phyloP scores from a whole-genome alignment of 2,113 vertebrate genomes.

The Gymnogyps californianus region DNA sequence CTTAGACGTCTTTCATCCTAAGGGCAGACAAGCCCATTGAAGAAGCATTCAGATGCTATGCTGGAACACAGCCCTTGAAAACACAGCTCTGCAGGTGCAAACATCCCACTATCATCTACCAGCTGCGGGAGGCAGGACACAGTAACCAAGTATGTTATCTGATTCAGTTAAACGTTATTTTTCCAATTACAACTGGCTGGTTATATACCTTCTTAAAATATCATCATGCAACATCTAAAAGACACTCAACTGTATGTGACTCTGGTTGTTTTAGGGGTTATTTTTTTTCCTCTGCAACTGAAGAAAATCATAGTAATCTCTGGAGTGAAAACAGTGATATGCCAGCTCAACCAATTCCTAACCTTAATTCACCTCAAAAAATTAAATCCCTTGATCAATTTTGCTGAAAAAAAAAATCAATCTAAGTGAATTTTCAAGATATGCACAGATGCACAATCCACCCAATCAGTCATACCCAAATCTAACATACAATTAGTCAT shows the following conservation, averaged over 20 bases:
- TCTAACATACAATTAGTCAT: neutral
- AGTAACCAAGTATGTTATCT: neutral
- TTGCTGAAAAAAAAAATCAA: neutral
- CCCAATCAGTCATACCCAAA: neutral
- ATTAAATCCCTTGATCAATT: neutral
- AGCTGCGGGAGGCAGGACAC: neutral
- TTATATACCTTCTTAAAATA: neutral
- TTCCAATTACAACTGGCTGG: neutral
- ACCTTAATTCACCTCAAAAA: neutral
- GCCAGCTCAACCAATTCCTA: neutral
- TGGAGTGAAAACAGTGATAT: neutral
- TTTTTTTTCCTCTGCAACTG: neutral
- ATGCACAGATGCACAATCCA: neutral
- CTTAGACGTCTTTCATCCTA: neutral
- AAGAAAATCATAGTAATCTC: neutral
- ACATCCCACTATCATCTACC: neutral
- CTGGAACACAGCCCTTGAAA: neutral
- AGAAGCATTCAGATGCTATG: neutral
- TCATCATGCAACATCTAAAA: neutral
- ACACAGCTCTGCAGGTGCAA: neutral
- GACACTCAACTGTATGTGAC: neutral
- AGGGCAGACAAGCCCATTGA: neutral
- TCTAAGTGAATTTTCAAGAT: neutral
- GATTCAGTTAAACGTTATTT: neutral
- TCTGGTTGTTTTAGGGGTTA: neutral